Conservation (phyloP, 2,797 vertebrate genomes). For the Acridotheres tristis region DNA sequence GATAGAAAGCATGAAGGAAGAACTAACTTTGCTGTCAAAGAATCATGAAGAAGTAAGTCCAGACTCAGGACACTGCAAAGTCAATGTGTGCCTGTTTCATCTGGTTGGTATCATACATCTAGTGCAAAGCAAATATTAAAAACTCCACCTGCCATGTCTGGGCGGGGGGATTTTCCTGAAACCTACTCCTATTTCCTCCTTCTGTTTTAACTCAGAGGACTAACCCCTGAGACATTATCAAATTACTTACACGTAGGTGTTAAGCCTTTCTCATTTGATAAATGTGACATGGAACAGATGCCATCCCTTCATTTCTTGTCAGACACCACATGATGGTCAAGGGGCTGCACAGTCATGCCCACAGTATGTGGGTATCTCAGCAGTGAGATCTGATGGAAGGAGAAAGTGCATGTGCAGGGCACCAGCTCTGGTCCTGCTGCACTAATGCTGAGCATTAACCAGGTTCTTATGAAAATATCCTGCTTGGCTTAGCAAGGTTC, state of each 20-base stretch:
- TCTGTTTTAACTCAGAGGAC: neutral
- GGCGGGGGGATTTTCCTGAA: neutral
- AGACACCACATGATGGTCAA: neutral
- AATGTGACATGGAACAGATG: neutral
- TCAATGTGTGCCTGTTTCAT: neutral
- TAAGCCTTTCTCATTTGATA: neutral
- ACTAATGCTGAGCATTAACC: neutral
- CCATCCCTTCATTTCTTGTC: neutral
- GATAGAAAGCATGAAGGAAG: constrained; percentile 87
- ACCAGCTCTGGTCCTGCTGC: neutral
- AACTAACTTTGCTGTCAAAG: constrained; percentile 83
- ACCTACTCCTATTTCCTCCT: neutral
- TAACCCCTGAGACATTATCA: neutral
- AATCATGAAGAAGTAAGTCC: constrained; percentile 85
- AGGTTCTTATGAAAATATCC: neutral
- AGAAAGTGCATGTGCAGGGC: neutral
- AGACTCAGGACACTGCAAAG: neutral
- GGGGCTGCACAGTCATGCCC: neutral
- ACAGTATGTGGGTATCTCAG: neutral
- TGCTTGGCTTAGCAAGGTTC: neutral
- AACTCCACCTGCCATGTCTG: neutral
- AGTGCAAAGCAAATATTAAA: neutral
- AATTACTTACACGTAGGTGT: neutral
- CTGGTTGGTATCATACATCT: neutral
- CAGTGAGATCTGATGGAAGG: neutral